These are phyloP conservation scores for Melanotaenia duboulayi DNA, from an alignment of 2,113 vertebrate species.

Conservation along the genomic window DNA sequence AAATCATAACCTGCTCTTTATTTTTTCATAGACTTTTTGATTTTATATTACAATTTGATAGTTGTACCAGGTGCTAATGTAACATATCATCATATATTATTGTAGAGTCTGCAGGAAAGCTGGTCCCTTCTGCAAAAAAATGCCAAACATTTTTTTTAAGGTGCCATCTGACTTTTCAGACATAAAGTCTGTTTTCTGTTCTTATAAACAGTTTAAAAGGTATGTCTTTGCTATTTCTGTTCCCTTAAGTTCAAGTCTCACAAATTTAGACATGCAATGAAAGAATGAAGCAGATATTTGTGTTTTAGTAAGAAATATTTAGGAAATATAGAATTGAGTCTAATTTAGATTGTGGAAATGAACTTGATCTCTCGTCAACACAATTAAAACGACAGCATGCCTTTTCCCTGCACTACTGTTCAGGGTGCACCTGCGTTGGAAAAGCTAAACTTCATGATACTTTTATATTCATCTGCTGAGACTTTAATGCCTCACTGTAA, in stretches of 20 bases:
- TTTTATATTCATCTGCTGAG: not conserved
- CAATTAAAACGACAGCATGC: too few relatives aligned
- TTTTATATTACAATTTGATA: too few relatives aligned
- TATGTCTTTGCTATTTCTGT: conserved; percentile 6
- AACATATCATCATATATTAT: too few relatives aligned
- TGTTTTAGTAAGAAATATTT: conserved; percentile 34
- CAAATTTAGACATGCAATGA: conserved; percentile 20
- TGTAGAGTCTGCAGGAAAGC: too few relatives aligned
- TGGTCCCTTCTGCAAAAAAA: not conserved
- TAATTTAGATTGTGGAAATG: not conserved
- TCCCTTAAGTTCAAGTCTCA: conserved; percentile 9
- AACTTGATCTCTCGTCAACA: conserved; percentile 17
- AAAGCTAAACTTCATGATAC: not conserved
- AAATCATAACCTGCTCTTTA: too few relatives aligned
- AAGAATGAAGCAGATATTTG: conserved; percentile 40
- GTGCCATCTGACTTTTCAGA: not conserved
- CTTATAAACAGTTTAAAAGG: conserved; percentile 11
- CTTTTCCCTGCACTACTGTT: not conserved
- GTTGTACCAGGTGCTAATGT: too few relatives aligned
- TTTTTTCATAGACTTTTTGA: too few relatives aligned
- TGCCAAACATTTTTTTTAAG: not conserved
- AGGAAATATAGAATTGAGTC: conserved; percentile 27
- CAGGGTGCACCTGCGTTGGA: not conserved
- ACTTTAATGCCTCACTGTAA: not conserved
- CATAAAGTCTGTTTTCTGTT: not conserved